Evolutionary conservation across 1,140 invertebrate genomes (phyloP), one percentile per base, ranked within the genome.

Genomic region (Steinernema khuongi): DNA sequence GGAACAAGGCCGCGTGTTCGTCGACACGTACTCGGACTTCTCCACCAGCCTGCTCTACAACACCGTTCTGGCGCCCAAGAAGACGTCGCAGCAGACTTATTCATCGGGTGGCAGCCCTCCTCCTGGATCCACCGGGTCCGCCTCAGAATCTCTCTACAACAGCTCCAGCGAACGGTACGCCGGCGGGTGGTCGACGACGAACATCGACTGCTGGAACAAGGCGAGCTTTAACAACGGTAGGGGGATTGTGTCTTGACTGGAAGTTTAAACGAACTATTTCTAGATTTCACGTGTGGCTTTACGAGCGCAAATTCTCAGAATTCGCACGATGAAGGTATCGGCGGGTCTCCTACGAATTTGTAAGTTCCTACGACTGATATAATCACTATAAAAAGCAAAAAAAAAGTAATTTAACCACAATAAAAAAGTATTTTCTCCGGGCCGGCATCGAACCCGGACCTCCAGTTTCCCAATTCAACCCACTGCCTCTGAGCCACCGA

Each of bases 41-140:
- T 30, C 4, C 41, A 50, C 4, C 68, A 36, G 7, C 68, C 14
- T 11, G 14, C n/a, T 69, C 28, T 69, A 4, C 68, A 33, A 69
- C 68, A 36, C 68, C 14, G 2, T 32, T 28, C 31, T 32, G 14
- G 68, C 68, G 19, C 68, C 68, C 22, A 69, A 33, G 41, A 69
- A 50, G 31, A 69, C 30, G 68, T 50, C 31, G 11, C 41, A 69
- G 68, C 68, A 69, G 68, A 69, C 68, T 2, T 69, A 69, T 28
- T 69, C 68, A 4, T 32, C 68, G 14, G 68, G 68, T 4, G 68
- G 68, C 68, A 69, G 68, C 68, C 68, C 68, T n/a, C 68, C 68
- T 7, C 68, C 68, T 22, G 50, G 50, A 14, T 60, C 50, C 50
- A 60, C 50, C 22, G 50, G 50, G 2, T 69, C 68, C 31, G 22